Evolutionary conservation across 2,113 vertebrate genomes (phyloP).

Genomic region (Sander lucioperca): DNA sequence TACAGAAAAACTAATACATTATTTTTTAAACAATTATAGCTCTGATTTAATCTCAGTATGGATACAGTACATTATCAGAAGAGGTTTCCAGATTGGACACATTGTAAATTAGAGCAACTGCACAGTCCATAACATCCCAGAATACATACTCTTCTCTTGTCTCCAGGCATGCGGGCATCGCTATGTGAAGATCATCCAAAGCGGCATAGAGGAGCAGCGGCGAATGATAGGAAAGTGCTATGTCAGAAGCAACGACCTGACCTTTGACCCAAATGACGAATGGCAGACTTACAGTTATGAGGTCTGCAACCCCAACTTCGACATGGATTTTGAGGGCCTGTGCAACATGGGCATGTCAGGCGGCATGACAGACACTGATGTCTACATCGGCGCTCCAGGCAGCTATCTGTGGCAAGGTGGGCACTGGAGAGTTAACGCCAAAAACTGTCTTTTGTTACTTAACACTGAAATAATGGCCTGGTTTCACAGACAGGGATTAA

Average conservation of each 20-base stretch:
- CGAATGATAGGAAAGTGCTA: slow-evolving; percentile 95
- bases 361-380: slow-evolving; percentile 86
- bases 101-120: not conserved
- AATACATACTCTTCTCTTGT: slow-evolving; percentile 1
- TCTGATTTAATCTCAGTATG: not conserved
- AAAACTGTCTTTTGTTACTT: slow-evolving; percentile 30
- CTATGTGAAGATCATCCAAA: slow-evolving; percentile 86
- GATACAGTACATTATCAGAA: not conserved
- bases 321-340: slow-evolving; percentile 87
- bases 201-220: slow-evolving; percentile 84
- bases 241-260: slow-evolving; percentile 90
- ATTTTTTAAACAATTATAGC: not conserved
- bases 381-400: slow-evolving; percentile 88
- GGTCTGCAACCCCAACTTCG: slow-evolving; percentile 88
- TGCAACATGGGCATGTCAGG: slow-evolving; percentile 94
- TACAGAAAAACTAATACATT: not conserved
- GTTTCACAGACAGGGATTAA: slow-evolving; percentile 44
- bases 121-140: not conserved
- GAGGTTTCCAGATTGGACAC: not conserved
- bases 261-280: slow-evolving; percentile 82
- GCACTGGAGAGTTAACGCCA: slow-evolving; percentile 2
- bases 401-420: slow-evolving; percentile 94
- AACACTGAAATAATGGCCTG: slow-evolving; percentile 46
- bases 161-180: slow-evolving; percentile 94
- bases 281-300: slow-evolving; percentile 92